Percentiles rank a stretch among this genome's conserved stretches.
Evolutionary conservation across 2,888 invertebrate genomes (phyloP).

Genomic region (Drosophila diplacantha): DNA sequence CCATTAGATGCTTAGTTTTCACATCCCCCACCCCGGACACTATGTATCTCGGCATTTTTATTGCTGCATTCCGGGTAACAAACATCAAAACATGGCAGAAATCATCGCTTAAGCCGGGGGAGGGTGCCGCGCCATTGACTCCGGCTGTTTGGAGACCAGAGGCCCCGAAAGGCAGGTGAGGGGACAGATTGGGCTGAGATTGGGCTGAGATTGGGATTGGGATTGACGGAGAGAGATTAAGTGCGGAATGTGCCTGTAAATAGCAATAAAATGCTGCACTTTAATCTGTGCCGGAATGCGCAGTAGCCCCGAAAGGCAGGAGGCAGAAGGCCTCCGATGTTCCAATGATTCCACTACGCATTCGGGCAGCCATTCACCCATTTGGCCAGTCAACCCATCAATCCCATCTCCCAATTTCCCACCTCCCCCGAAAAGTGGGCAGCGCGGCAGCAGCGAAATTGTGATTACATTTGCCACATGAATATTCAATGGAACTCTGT

Average conservation of each 20-base stretch:
- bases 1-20: constrained; percentile 59
- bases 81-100: constrained; percentile 56
- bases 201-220: background rate
- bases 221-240: constrained; percentile 14
- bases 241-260: constrained; percentile 19
- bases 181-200: background rate
- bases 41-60: constrained; percentile 51
- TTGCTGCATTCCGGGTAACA: constrained; percentile 60
- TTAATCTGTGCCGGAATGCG: constrained; percentile 13
- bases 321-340: background rate
- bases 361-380: background rate
- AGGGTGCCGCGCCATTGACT: constrained; percentile 20
- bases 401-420: constrained; percentile 1
- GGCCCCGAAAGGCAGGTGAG: background rate
- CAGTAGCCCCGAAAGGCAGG: background rate
- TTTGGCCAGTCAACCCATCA: constrained; percentile 9
- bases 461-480: constrained; percentile 43
- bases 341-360: background rate
- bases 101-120: constrained; percentile 46
- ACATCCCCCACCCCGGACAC: background rate
- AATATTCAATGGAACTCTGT: constrained; percentile 49
- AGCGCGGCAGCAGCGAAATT: constrained; percentile 6
- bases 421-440: constrained; percentile 1
- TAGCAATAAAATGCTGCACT: constrained; percentile 25
- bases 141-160: background rate